phyloP scores from a whole-genome alignment of 2,888 invertebrate genomes.

The Gymnosoma rotundatum region DNA sequence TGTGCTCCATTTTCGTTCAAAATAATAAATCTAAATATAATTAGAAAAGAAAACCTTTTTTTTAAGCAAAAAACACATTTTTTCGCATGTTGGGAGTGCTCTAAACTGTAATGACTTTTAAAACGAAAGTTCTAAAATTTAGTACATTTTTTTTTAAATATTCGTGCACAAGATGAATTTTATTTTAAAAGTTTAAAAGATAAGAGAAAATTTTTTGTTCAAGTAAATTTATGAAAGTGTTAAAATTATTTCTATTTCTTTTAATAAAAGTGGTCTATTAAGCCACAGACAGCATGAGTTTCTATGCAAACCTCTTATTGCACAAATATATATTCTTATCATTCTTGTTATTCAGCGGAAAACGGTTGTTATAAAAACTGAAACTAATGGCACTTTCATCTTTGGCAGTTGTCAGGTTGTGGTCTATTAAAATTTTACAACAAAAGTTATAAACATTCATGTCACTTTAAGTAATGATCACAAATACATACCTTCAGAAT shows the following conservation, averaged over 20 bases:
- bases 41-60: background rate
- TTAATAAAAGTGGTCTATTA: background rate
- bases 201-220: slow-evolving; percentile 29
- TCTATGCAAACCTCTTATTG: background rate
- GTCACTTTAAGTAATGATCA: background rate
- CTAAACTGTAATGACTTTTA: background rate
- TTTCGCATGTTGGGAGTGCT: background rate
- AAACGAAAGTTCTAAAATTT: background rate
- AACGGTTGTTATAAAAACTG: slow-evolving; percentile 65
- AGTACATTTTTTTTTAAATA: background rate
- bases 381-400: slow-evolving; percentile 63
- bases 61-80: background rate
- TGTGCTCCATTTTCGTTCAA: too few relatives aligned
- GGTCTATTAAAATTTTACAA: background rate
- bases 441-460: background rate
- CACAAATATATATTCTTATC: background rate
- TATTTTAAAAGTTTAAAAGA: slow-evolving; percentile 7
- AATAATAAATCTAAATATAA: background rate
- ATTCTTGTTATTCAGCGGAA: slow-evolving; percentile 13
- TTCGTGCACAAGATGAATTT: background rate
- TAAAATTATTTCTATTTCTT: slow-evolving; percentile 9
- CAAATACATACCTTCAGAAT: background rate
- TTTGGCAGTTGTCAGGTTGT: slow-evolving; percentile 7
- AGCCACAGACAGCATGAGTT: background rate
- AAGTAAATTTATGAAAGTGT: slow-evolving; percentile 20